Conservation (phyloP, 2,797 vertebrate genomes). For the Thunnus albacares region DNA sequence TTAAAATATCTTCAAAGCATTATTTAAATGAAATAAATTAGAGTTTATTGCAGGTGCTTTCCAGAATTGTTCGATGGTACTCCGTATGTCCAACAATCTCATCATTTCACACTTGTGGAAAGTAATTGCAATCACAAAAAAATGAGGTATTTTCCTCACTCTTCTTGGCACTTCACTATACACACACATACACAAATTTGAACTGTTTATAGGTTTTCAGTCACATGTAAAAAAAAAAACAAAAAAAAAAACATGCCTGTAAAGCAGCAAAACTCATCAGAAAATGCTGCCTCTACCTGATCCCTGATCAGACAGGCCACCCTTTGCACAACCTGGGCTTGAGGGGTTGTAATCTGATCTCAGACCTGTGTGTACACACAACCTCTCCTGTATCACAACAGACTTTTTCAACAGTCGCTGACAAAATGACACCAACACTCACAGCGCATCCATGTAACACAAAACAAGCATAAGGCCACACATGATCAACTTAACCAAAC, state of each 20-base stretch:
- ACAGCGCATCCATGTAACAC: slow-evolving; percentile 83
- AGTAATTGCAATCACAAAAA: slow-evolving; percentile 63
- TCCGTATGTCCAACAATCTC: slow-evolving; percentile 41
- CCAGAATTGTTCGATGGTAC: slow-evolving; percentile 63
- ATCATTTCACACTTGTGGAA: slow-evolving; percentile 57
- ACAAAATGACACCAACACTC: slow-evolving; percentile 72
- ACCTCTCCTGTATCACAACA: slow-evolving; percentile 49
- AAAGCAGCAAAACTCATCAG: slow-evolving; percentile 55
- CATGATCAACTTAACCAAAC: slow-evolving; percentile 86
- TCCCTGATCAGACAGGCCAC: slow-evolving; percentile 64
- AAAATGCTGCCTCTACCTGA: slow-evolving; percentile 62
- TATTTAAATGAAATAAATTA: slow-evolving; percentile 81
- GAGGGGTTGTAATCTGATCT: slow-evolving; percentile 37
- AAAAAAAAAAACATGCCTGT: slow-evolving; percentile 52
- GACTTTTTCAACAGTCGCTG: slow-evolving; percentile 59
- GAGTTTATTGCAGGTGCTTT: slow-evolving; percentile 72
- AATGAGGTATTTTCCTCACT: slow-evolving; percentile 71
- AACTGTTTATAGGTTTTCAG: slow-evolving; percentile 56
- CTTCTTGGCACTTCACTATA: slow-evolving; percentile 77
- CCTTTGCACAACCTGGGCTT: slow-evolving; percentile 26
- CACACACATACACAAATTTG: slow-evolving; percentile 44
- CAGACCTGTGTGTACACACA: slow-evolving; percentile 48
- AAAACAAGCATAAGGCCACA: slow-evolving; percentile 93
- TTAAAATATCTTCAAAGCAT: slow-evolving; percentile 75
- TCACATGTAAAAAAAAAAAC: slow-evolving; percentile 38